A percentile compares a stretch with the other conserved stretches of the same genome.
Evolutionary conservation across 2,113 vertebrate genomes (phyloP).

Genomic region (Physeter macrocephalus): DNA sequence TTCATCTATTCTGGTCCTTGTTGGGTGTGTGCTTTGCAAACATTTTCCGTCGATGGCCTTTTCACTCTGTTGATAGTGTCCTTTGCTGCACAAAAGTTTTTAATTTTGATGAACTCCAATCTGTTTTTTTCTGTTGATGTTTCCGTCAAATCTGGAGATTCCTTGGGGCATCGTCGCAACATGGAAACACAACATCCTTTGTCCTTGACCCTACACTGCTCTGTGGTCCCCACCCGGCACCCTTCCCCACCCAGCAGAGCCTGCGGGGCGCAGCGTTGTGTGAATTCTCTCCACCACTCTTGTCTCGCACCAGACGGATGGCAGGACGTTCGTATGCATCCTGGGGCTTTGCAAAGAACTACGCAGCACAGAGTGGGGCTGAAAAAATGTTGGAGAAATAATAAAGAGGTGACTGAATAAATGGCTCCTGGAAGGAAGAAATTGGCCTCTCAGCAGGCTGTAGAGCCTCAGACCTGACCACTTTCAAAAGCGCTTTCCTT

Average conservation of each 20-base stretch:
- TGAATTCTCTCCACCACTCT: background rate
- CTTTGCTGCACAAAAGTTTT: background rate
- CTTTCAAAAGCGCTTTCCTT: conserved; percentile 34
- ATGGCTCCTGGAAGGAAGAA: background rate
- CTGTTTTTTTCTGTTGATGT: background rate
- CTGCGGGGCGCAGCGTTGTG: fast-evolving
- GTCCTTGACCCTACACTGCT: background rate
- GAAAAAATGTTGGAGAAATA: background rate
- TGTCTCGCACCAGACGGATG: background rate
- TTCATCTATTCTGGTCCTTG: background rate
- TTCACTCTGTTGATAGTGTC: background rate
- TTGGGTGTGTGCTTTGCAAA: background rate
- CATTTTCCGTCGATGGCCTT: background rate
- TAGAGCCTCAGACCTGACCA: background rate
- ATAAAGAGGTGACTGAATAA: background rate
- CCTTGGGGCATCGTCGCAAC: background rate
- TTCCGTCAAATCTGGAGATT: background rate
- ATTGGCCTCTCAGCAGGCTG: background rate
- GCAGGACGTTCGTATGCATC: background rate
- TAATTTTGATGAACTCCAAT: background rate
- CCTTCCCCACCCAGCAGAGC: background rate
- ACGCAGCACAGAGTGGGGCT: background rate
- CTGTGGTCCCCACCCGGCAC: background rate
- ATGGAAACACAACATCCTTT: background rate
- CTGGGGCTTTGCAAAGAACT: background rate